Conservation (phyloP, 2,113 vertebrate genomes). For the Tinamus guttatus region DNA sequence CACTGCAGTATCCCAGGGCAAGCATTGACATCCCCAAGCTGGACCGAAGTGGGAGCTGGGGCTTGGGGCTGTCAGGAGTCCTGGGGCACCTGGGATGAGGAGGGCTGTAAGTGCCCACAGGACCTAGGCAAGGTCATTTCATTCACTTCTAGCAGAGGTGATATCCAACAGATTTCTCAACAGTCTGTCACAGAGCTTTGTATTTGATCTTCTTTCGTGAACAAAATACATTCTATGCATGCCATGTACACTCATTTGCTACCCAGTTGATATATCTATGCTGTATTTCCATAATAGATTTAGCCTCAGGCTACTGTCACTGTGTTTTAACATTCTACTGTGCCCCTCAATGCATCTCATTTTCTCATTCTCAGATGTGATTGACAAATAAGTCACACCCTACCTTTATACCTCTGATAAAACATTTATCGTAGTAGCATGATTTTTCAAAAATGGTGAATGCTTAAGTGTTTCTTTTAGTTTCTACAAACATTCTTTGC, state of each 20-base stretch:
- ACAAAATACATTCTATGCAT: background rate
- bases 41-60: background rate
- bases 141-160: background rate
- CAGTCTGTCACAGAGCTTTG: background rate
- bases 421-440: background rate
- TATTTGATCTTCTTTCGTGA: background rate
- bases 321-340: background rate
- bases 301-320: background rate
- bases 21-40: background rate
- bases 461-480: background rate
- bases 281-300: background rate
- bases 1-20: no score
- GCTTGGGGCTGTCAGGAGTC: no score
- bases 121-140: background rate
- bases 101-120: accelerated
- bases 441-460: background rate
- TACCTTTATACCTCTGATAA: background rate
- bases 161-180: background rate
- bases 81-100: no score
- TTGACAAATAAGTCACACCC: background rate
- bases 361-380: background rate
- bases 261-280: background rate
- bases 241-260: accelerated
- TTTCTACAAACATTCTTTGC: background rate
- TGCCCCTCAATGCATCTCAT: background rate